Base-by-base conservation (phyloP, 2,888 invertebrate genomes). In the Mesorhabditis sp. region DNA sequence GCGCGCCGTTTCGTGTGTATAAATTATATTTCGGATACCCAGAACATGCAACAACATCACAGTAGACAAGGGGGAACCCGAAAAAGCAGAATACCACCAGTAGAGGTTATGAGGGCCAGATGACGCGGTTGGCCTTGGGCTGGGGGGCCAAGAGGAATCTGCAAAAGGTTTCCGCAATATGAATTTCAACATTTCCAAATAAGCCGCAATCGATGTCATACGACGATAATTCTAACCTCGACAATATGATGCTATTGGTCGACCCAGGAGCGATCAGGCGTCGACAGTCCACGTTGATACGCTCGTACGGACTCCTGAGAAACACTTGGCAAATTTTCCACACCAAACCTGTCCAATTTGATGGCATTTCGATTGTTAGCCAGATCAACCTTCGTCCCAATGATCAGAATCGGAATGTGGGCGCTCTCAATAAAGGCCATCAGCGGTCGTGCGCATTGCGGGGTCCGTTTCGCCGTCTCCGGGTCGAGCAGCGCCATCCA, bases 171-270 rank as follows among this genome's bases (percentile, higher is more conserved):
- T 28, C 28, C 28, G 28, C 28, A 28, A 1, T 28, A 28, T 28
- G 28, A 28, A 28, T 28, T 28, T 28, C 28, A 28, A 28, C 28
- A 28, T 28, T 28, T 28, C 28, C 1, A 28, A 28, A 28, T 28
- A 28, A 28, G 28, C 28, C 28, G 28, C 28, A 28, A 28, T 28
- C 1, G 28, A 28, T 28, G 28, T 2, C 28, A 44, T 13, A 68
- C 43, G 42, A 45, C 42, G 65, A 41, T 5, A 43, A 45, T 5
- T 15, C 50, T 43, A 45, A 78, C 68, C 81, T 71, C 3, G 93
- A 92, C 44, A 97, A 87, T 87, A 95, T 95, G 0, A 97, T 94
- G 6, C 95, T 91, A 86, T 95, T 94, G 70, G 94, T 93, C 4
- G 93, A 92, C 2, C 95, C 96, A 4, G 96, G 93, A 5, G 76